Evolutionary conservation across 2,797 vertebrate species (phyloP).

Genomic region (Lepidocolaptes lacrymiger): DNA sequence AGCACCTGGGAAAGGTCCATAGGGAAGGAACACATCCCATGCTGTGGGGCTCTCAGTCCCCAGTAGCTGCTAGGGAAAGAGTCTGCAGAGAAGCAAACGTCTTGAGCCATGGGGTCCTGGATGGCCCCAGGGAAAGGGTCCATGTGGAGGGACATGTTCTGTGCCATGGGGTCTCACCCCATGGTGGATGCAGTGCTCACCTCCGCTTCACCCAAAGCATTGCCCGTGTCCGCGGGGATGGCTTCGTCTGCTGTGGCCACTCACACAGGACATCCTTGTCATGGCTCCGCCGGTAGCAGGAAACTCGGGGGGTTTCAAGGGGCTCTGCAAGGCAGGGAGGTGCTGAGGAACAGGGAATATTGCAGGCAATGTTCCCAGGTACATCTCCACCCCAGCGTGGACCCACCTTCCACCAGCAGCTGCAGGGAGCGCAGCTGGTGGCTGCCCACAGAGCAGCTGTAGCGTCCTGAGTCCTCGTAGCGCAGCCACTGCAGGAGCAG

Average conservation of each 20-base stretch:
- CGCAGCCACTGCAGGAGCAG: slow-evolving; percentile 23
- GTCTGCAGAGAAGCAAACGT: background rate
- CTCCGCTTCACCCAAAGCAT: slow-evolving; percentile 77
- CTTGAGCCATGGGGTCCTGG: background rate
- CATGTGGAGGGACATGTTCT: accelerated
- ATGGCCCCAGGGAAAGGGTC: background rate
- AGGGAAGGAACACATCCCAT: background rate
- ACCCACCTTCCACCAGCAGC: slow-evolving; percentile 81
- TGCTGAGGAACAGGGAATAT: background rate
- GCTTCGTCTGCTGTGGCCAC: slow-evolving; percentile 67
- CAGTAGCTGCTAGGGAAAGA: background rate
- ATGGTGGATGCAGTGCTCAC: background rate
- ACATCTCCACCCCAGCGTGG: accelerated
- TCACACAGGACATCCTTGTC: slow-evolving; percentile 83
- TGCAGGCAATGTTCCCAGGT: accelerated
- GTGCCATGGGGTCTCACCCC: accelerated
- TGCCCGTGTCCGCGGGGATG: slow-evolving; percentile 66
- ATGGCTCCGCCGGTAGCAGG: slow-evolving; percentile 83
- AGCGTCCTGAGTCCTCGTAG: slow-evolving; percentile 77
- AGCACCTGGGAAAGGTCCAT: background rate
- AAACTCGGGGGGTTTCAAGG: slow-evolving; percentile 75
- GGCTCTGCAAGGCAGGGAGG: slow-evolving; percentile 72
- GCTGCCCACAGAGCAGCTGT: slow-evolving; percentile 75
- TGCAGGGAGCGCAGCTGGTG: slow-evolving; percentile 59
- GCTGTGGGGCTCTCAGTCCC: background rate